Conservation (phyloP, 2,888 invertebrate genomes). For the Imbricaverruca yamaguchii region DNA sequence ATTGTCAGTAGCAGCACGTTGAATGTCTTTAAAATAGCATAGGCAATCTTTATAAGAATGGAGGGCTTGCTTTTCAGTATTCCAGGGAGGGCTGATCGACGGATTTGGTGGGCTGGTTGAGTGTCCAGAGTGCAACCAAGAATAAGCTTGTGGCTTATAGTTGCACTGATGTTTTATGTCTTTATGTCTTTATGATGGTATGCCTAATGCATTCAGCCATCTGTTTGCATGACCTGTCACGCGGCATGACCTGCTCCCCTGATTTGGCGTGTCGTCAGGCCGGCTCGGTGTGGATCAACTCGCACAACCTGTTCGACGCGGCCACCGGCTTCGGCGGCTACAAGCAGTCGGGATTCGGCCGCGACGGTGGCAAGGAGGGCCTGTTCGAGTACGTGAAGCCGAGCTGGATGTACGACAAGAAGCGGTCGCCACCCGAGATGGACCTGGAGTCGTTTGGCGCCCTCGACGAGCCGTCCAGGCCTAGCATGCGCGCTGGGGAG, state of each 20-base stretch:
- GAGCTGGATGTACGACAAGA: conserved; percentile 29
- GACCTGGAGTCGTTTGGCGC: conserved; percentile 32
- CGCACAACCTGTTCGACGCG: conserved; percentile 47
- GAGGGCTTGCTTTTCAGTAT: no score
- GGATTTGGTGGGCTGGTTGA: no score
- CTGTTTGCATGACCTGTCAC: no score
- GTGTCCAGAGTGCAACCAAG: no score
- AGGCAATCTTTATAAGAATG: no score
- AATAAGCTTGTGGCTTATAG: no score
- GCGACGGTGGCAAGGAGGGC: conserved; percentile 47
- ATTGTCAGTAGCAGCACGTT: no score
- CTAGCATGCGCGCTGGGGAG: conserved; percentile 24
- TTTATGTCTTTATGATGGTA: no score
- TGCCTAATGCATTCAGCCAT: no score
- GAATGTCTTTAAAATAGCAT: no score
- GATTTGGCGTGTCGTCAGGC: conserved; percentile 37
- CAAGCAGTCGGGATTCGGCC: conserved; percentile 48
- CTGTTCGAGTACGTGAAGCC: conserved; percentile 34
- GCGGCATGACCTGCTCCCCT: not conserved
- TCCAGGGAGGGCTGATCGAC: no score
- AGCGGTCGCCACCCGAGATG: conserved; percentile 26
- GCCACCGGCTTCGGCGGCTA: conserved; percentile 46
- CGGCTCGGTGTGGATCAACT: conserved; percentile 51
- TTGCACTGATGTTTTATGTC: no score
- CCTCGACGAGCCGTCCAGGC: conserved; percentile 29